Base-by-base conservation (phyloP, 2,113 vertebrate genomes). In the Connochaetes taurinus region DNA sequence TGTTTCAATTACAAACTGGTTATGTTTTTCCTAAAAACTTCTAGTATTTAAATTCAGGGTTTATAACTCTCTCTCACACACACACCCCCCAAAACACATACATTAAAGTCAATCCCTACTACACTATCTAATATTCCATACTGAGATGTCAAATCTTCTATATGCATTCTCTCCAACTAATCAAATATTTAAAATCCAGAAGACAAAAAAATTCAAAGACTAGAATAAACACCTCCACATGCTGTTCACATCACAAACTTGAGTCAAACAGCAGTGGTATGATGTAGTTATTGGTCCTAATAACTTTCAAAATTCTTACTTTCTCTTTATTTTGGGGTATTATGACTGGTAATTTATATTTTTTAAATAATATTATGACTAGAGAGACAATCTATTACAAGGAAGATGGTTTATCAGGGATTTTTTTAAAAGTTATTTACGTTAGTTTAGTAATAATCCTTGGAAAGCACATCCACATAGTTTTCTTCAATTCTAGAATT, bases 1-100 rank as follows among this genome's bases (percentile, higher is more conserved):
- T 97, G 93, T 94, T 97, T 95, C 90, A 95, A 96, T 96, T 92
- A 98, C 47, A 97, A 96, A 74, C 40, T 97, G 83, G 87, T 97
- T 96, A 84, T 95, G 62, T 94, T 95, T 95, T 89, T 81, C 47
- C 31, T 55, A 95, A 93, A 95, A 98, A 95, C 25, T 93, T 97
- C 78, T 87, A 25, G 47, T 71, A 94, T 53, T 95, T 95, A 89
- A 53, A 96, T 71, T 94, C 17, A 95, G 60, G 55, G 52, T 29
- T 97, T 97, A 71, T 78, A 31, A 78, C 81, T 80, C 64, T 40
- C 31, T n/a, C 43, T 17, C 84, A 58, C 27, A 74, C 33, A 76
- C 10, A 11, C 33, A 67, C 8, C 9, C n/a, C 8, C 23, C 36
- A 85, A 58, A 78, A 94, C 55, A 88, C 58, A 96, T 43, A 88